Percentiles rank a stretch among this genome's conserved stretches.
phyloP scores from a whole-genome alignment of 2,797 vertebrate species.

The Rhinella marina region DNA sequence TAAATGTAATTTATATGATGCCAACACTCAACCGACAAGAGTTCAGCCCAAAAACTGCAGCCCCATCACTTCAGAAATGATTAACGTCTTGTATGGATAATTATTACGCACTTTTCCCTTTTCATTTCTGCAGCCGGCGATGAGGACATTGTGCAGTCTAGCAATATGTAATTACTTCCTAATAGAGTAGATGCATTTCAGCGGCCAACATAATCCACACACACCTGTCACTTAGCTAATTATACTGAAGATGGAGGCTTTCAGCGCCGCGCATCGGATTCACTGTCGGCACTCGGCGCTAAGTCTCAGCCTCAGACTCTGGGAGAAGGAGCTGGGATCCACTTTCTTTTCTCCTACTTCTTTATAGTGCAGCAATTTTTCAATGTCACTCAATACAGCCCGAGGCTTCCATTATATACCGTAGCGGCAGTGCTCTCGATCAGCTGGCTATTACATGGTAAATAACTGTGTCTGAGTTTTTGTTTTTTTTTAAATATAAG shows the following conservation, averaged over 20 bases:
- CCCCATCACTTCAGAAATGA: background rate
- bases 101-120: background rate
- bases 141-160: background rate
- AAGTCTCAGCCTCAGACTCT: background rate
- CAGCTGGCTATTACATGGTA: slow-evolving; percentile 6
- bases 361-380: slow-evolving; percentile 12
- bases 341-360: background rate
- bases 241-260: background rate
- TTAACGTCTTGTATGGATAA: background rate
- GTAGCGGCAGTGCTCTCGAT: background rate
- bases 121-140: too few species aligned
- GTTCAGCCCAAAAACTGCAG: background rate
- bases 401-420: slow-evolving; percentile 27
- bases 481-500: background rate
- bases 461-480: background rate
- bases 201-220: slow-evolving; percentile 7
- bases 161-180: background rate
- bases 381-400: slow-evolving; percentile 22
- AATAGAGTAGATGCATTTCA: slow-evolving; percentile 10
- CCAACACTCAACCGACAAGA: background rate
- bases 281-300: background rate
- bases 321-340: background rate
- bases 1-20: background rate
- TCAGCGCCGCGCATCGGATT: background rate
- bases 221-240: slow-evolving; percentile 31